Conservation (phyloP, 2,113 vertebrate genomes). For the Blennius ocellaris region DNA sequence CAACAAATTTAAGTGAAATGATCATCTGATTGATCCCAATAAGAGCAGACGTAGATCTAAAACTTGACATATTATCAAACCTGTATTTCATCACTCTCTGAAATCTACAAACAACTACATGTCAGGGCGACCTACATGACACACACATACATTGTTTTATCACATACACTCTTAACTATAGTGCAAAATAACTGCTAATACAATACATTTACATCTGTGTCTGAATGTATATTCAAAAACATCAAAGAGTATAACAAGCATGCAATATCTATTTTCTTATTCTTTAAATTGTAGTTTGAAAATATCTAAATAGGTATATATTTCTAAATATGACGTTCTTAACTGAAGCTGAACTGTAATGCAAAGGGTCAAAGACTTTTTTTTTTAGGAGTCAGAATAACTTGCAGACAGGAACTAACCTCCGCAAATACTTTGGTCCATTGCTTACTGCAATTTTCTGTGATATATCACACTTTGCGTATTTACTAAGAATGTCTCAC, state of each 20-base stretch:
- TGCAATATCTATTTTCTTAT: not conserved
- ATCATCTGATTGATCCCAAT: not conserved
- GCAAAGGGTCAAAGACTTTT: slow-evolving; percentile 20
- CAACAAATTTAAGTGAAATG: not conserved
- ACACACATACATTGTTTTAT: no score
- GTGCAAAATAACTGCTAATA: no score
- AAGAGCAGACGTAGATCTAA: not conserved
- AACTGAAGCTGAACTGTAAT: slow-evolving; percentile 6
- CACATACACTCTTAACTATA: no score
- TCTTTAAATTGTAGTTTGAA: not conserved
- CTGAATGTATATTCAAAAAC: no score
- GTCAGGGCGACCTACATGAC: no score
- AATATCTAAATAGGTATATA: not conserved
- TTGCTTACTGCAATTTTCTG: no score
- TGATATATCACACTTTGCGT: not conserved
- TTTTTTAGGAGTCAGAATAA: no score
- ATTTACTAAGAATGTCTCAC: not conserved
- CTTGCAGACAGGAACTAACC: slow-evolving; percentile 8
- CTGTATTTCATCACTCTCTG: no score
- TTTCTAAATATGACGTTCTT: slow-evolving; percentile 7
- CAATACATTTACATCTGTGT: no score
- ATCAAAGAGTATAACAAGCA: no score
- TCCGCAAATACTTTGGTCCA: not conserved
- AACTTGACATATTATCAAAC: no score
- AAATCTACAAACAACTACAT: no score